Percentiles rank a stretch among this genome's conserved stretches.
These are phyloP conservation scores for Oxyruncus cristatus DNA, from an alignment of 2,113 vertebrate genomes.

Conservation along the genomic window DNA sequence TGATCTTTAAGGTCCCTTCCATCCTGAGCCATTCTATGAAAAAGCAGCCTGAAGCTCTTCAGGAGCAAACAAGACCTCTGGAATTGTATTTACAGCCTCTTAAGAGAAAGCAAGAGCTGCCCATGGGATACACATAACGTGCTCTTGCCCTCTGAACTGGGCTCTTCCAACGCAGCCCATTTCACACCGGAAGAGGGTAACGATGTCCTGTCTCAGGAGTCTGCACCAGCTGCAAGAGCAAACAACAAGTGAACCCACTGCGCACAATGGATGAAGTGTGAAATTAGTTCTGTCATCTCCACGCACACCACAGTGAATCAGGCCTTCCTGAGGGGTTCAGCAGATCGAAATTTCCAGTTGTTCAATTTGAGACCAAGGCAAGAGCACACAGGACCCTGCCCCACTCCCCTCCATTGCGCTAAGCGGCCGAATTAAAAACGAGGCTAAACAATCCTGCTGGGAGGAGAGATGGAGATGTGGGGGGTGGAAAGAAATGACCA, in stretches of 20 bases:
- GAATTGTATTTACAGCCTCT: not conserved
- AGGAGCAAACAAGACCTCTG: not conserved
- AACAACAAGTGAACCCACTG: constrained; percentile 10
- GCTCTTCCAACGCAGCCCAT: rapidly evolving
- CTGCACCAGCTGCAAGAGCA: constrained; percentile 34
- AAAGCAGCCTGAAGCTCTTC: not conserved
- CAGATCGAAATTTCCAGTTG: not conserved
- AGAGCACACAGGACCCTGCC: not conserved
- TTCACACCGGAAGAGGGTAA: not conserved
- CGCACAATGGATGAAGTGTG: constrained; percentile 25
- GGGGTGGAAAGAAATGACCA: constrained; percentile 5
- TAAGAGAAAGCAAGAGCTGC: not conserved
- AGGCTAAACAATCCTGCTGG: not conserved
- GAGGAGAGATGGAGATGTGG: not conserved
- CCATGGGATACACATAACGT: rapidly evolving
- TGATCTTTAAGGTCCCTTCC: not conserved
- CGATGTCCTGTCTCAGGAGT: not conserved
- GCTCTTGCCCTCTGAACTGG: not conserved
- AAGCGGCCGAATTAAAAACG: not conserved
- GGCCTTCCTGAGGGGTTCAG: not conserved
- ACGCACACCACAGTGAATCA: not conserved
- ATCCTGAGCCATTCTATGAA: not conserved
- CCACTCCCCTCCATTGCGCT: not conserved
- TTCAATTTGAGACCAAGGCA: not conserved
- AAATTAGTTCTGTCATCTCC: constrained; percentile 47